Evolutionary conservation across 2,888 invertebrate species (phyloP), one percentile per base, ranked within the genome.

Genomic region (Phytoseiulus persimilis): DNA sequence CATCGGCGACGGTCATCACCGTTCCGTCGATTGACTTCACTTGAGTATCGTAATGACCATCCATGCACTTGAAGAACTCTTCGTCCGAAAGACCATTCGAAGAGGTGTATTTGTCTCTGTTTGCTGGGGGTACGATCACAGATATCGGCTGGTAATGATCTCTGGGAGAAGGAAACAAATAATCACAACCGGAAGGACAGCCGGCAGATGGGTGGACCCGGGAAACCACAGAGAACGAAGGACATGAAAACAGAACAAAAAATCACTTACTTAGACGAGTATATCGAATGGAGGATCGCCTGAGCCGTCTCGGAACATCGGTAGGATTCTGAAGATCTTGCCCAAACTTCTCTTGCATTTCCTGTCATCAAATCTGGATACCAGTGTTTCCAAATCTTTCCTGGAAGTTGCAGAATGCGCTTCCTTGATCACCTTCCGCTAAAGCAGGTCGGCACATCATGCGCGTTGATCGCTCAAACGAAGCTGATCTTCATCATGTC

Each of bases 321-420:
- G 33, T 87, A 87, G 6, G 87, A 33, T 31, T 87, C 87, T n/a
- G 87, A 87, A 28, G 87, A 87, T 23, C 87, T 33, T 14, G 87
- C 87, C 87, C 87, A 87, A 6, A 87, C 87, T 32, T 87, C 87
- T n/a, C 87, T 33, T 1, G 87, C 39, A n/a, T 87, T 87, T 28
- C 87, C 87, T n/a, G 87, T 87, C 31, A 87, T 32, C 11, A 87
- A 33, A 28, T 87, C 39, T 9, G 87, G 87, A 32, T 39, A 87
- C 87, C 87, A 87, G 14, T 31, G 87, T 39, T 87, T 87, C 87
- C 87, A 87, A 87, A 87, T 87, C 23, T 87, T 87, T n/a, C 87
- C 87, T 87, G 45, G 33, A 84, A 84, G 31, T 83, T 31, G 2
- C 31, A 3, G 83, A n/a, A n/a, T 6, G 31, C 6, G 14, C 14